Percentiles rank a stretch among this genome's conserved stretches.
Conservation (phyloP, 2,797 vertebrate species). For the Gobionotothen gibberifrons region DNA sequence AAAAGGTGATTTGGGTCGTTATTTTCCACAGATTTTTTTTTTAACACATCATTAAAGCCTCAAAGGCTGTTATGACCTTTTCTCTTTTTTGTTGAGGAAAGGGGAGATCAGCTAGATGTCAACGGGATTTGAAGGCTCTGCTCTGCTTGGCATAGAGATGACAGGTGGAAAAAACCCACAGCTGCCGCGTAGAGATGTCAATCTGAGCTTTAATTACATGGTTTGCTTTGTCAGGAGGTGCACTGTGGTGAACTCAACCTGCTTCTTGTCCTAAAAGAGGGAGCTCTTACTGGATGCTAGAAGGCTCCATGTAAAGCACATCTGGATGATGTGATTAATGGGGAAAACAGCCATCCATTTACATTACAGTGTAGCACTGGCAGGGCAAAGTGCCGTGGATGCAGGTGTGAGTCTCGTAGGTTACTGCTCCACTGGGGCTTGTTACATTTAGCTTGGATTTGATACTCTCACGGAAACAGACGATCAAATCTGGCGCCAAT, state of each 20-base stretch:
- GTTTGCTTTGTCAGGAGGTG: conserved; percentile 18
- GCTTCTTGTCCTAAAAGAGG: conserved; percentile 16
- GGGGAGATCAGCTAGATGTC: conserved; percentile 23
- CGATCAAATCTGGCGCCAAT: conserved; percentile 50
- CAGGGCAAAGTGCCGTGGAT: conserved; percentile 40
- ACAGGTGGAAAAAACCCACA: conserved; percentile 29
- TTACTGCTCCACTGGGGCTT: conserved; percentile 70
- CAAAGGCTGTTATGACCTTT: conserved; percentile 42
- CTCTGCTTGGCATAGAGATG: conserved; percentile 23
- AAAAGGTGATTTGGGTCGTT: conserved; percentile 25
- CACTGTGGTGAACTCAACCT: conserved; percentile 24
- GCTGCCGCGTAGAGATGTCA: conserved; percentile 29
- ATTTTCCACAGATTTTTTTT: conserved; percentile 42
- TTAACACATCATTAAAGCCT: conserved; percentile 61
- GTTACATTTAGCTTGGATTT: conserved; percentile 64
- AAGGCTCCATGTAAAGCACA: conserved; percentile 66
- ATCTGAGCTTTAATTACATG: conserved; percentile 23
- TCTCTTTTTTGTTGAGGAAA: conserved; percentile 1
- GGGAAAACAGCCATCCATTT: conserved; percentile 68
- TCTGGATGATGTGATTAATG: conserved; percentile 76
- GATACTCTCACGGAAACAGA: conserved; percentile 71
- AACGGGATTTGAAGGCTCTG: neutral
- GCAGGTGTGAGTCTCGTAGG: conserved; percentile 75
- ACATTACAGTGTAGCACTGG: conserved; percentile 49
- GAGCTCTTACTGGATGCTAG: conserved; percentile 32